Percentiles rank a stretch among this genome's conserved stretches.
These are phyloP conservation scores for Colinus virginianus DNA, from an alignment of 2,113 vertebrate genomes.

Conservation along the genomic window DNA sequence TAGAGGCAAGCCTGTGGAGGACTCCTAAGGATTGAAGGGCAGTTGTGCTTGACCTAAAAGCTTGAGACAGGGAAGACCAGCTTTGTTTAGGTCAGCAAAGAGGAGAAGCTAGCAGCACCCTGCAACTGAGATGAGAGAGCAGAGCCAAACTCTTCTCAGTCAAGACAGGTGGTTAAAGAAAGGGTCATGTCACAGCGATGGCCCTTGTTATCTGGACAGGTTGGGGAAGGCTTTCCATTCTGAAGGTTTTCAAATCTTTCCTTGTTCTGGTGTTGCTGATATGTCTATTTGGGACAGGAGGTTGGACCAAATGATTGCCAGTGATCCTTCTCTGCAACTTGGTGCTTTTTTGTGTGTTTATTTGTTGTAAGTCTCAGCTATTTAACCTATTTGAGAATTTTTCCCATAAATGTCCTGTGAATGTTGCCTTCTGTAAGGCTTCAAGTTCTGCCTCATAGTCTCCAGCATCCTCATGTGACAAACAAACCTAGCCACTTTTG, in stretches of 20 bases:
- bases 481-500: not conserved
- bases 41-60: not conserved
- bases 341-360: not conserved
- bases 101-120: not conserved
- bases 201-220: not conserved
- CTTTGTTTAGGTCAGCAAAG: not conserved
- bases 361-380: not conserved
- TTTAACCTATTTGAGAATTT: not conserved
- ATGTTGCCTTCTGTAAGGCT: not conserved
- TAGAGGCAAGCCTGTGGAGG: not conserved
- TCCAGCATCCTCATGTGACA: not conserved
- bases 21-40: not conserved
- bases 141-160: not conserved
- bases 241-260: not conserved
- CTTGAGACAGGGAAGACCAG: not conserved
- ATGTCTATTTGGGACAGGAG: not conserved
- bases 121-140: not conserved
- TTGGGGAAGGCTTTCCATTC: not conserved
- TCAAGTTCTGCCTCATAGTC: not conserved
- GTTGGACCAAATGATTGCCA: not conserved
- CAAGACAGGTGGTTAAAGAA: not conserved
- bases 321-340: not conserved
- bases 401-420: not conserved
- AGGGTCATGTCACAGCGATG: not conserved
- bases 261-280: not conserved